Conservation (phyloP, 2,888 invertebrate species). For the Liposcelis brunnea region DNA sequence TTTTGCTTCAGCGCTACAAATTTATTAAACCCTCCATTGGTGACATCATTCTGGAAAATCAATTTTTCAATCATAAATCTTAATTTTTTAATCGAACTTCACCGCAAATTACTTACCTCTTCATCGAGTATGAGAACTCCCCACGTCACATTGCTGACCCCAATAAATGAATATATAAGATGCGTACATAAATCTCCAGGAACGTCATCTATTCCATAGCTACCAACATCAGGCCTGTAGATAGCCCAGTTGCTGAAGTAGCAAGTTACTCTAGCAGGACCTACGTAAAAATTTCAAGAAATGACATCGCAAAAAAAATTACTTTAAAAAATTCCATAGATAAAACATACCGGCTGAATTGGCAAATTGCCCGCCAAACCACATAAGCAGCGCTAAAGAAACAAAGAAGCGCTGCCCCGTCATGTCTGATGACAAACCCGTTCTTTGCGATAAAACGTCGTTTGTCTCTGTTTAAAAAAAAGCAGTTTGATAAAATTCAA, state of each 20-base stretch:
- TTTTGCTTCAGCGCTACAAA: slow-evolving; percentile 55
- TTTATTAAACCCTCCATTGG: slow-evolving; percentile 56
- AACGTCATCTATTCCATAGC: slow-evolving; percentile 68
- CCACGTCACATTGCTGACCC: slow-evolving; percentile 60
- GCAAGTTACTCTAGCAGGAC: slow-evolving; percentile 32
- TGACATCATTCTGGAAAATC: slow-evolving; percentile 44
- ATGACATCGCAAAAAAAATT: no score
- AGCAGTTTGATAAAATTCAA: no score
- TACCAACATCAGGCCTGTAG: slow-evolving; percentile 64
- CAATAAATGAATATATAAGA: slow-evolving; percentile 75
- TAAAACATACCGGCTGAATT: no score
- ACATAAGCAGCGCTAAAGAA: no score
- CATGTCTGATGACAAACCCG: no score
- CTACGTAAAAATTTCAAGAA: slow-evolving; percentile 3
- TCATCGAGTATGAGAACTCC: slow-evolving; percentile 64
- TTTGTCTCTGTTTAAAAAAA: no score
- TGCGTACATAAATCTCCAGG: slow-evolving; percentile 73
- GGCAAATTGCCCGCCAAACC: no score
- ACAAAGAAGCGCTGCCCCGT: no score
- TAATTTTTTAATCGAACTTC: not conserved
- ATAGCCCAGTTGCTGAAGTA: slow-evolving; percentile 73
- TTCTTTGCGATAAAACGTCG: no score
- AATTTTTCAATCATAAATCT: not conserved
- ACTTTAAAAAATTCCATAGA: no score
- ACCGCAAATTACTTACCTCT: slow-evolving; percentile 40